Evolutionary conservation across 2,113 vertebrate species (phyloP).

Genomic region (Sinocyclocheilus rhinocerous): DNA sequence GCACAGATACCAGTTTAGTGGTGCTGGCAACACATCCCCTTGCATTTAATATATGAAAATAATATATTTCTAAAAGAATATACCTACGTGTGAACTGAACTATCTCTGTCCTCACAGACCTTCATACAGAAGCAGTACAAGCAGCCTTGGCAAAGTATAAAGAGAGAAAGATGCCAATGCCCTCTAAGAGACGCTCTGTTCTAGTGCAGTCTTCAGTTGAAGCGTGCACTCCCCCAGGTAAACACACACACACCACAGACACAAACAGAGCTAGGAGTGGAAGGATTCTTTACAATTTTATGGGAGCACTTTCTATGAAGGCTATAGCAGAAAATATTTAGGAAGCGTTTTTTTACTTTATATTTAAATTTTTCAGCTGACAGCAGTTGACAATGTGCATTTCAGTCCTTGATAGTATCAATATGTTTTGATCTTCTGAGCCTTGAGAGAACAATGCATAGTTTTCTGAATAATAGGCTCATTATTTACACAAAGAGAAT

Average conservation of each 20-base stretch:
- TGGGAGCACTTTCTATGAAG: no score
- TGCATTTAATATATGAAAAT: not conserved
- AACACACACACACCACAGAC: slow-evolving; percentile 41
- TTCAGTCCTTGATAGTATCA: not conserved
- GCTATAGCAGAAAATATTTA: not conserved
- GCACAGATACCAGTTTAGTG: not conserved
- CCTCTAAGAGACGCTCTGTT: slow-evolving; percentile 92
- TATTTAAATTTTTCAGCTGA: not conserved
- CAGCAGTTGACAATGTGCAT: not conserved
- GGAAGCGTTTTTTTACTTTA: not conserved
- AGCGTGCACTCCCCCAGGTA: slow-evolving; percentile 94
- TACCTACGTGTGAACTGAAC: no score
- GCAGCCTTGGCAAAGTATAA: slow-evolving; percentile 92
- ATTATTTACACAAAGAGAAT: slow-evolving; percentile 63
- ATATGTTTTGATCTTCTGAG: slow-evolving; percentile 14
- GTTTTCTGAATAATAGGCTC: slow-evolving; percentile 61
- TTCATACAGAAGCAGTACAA: slow-evolving; percentile 97
- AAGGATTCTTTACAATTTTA: no score
- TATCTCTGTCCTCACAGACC: slow-evolving; percentile 72
- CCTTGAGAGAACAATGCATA: not conserved
- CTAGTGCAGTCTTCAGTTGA: slow-evolving; percentile 88
- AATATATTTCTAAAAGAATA: no score
- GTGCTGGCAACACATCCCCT: not conserved
- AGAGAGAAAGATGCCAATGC: slow-evolving; percentile 96
- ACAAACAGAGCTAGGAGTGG: no score